Evolutionary conservation across 1,140 invertebrate genomes (phyloP).

Genomic region (Melipona quadrifasciata): DNA sequence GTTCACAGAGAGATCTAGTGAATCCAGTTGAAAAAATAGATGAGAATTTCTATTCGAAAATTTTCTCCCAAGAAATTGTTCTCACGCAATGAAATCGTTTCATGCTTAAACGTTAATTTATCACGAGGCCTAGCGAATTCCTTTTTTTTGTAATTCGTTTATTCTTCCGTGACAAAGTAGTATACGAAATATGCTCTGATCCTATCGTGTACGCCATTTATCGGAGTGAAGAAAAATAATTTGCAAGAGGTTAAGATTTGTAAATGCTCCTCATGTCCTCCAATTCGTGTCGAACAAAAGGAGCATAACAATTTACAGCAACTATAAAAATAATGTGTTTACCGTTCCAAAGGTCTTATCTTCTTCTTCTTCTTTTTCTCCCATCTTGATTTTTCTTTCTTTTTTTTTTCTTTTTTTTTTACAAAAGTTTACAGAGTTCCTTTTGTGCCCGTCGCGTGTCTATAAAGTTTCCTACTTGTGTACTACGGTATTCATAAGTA

Average conservation of each 20-base stretch:
- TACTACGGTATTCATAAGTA: constrained; percentile 39
- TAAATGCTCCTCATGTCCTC: background rate
- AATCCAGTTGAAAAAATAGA: background rate
- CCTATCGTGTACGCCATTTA: background rate
- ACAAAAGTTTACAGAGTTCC: constrained; percentile 53
- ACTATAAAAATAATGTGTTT: constrained; percentile 67
- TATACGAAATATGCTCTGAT: constrained; percentile 31
- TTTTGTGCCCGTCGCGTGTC: constrained; percentile 52
- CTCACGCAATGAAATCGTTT: background rate
- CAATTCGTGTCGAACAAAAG: constrained; percentile 10
- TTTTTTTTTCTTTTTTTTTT: constrained; percentile 27
- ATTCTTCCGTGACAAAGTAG: constrained; percentile 16
- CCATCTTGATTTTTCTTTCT: background rate
- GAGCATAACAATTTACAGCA: constrained; percentile 50
- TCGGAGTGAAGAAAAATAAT: constrained; percentile 40
- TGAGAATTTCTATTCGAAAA: background rate
- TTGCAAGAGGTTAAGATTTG: constrained; percentile 14
- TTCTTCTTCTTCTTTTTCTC: background rate
- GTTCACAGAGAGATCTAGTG: background rate
- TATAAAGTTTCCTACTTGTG: constrained; percentile 27
- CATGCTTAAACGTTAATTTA: background rate
- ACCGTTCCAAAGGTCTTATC: constrained; percentile 42
- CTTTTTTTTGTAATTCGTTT: background rate
- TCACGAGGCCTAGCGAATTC: background rate
- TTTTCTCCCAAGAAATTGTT: background rate